Percentiles rank a stretch among this genome's conserved stretches.
Evolutionary conservation across 2,797 vertebrate genomes (phyloP).

Genomic region (Sparus aurata): DNA sequence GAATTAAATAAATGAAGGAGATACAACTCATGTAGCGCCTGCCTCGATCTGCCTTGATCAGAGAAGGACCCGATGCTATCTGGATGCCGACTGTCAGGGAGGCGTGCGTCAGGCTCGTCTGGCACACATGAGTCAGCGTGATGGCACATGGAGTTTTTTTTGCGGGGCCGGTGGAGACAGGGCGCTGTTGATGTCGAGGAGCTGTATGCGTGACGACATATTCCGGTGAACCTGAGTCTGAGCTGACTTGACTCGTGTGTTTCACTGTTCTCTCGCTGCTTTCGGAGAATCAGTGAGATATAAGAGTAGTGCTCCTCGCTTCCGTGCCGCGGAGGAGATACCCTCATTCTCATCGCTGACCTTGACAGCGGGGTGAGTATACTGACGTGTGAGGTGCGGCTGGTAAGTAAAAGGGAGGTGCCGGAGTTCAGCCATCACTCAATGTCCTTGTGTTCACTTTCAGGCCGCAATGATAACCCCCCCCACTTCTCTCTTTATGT

Average conservation of each 20-base stretch:
- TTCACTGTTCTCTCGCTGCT: background rate
- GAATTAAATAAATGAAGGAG: background rate
- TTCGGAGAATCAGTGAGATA: background rate
- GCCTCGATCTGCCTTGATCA: conserved; percentile 25
- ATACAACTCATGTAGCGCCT: conserved; percentile 27
- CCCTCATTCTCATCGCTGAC: conserved; percentile 40
- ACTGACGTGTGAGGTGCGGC: conserved; percentile 29
- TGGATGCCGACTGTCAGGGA: conserved; percentile 26
- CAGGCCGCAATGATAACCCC: conserved; percentile 41
- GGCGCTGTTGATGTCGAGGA: conserved; percentile 8
- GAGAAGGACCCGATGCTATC: conserved; percentile 47
- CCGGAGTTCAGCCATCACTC: conserved; percentile 54
- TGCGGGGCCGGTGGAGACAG: conserved; percentile 5
- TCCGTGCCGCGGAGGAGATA: conserved; percentile 4
- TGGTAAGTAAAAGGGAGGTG: conserved; percentile 31
- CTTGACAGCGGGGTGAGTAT: conserved; percentile 45
- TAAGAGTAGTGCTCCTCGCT: background rate
- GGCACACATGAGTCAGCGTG: conserved; percentile 34
- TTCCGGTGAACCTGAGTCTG: background rate
- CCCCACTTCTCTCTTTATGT: conserved; percentile 53
- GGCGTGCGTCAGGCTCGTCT: conserved; percentile 32
- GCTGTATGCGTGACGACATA: background rate
- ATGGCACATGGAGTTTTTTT: conserved; percentile 4
- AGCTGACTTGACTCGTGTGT: conserved; percentile 12
- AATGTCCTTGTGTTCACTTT: conserved; percentile 60